Evolutionary conservation across 2,888 invertebrate genomes (phyloP).

Genomic region (Rotaria socialis): DNA sequence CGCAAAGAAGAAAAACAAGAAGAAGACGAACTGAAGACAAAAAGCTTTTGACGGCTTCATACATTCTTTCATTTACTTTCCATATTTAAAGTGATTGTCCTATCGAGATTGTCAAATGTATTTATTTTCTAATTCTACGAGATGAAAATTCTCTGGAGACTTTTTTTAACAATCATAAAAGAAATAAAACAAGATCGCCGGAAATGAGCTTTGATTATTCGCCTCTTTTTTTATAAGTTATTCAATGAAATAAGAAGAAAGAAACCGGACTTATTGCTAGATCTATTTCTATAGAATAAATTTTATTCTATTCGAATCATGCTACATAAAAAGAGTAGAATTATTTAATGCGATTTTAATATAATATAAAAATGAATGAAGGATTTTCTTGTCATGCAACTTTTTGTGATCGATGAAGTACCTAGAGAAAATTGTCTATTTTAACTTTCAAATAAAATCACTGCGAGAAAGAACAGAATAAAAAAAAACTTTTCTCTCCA

Average conservation of each 20-base stretch:
- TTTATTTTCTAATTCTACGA: neutral
- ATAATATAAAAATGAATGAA: neutral
- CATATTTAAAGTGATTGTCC: neutral
- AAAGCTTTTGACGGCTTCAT: neutral
- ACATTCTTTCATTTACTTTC: neutral
- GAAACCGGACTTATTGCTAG: neutral
- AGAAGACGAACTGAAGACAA: neutral
- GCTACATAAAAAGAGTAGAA: neutral
- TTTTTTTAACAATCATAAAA: neutral
- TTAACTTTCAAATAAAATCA: neutral
- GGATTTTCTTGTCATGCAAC: neutral
- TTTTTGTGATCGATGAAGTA: neutral
- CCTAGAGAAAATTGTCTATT: neutral
- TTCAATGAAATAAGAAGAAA: neutral
- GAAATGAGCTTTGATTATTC: neutral
- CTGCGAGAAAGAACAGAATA: neutral
- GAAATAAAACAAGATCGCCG: neutral
- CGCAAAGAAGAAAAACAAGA: neutral
- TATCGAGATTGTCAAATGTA: neutral
- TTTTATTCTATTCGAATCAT: neutral
- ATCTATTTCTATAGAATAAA: neutral
- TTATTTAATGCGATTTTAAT: neutral
- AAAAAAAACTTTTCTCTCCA: too few relatives aligned
- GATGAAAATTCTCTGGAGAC: neutral
- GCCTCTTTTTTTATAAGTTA: neutral